Percentiles rank a stretch among this genome's conserved stretches.
Evolutionary conservation across 2,888 invertebrate species (phyloP).

Genomic region (Ectobius pallidus): DNA sequence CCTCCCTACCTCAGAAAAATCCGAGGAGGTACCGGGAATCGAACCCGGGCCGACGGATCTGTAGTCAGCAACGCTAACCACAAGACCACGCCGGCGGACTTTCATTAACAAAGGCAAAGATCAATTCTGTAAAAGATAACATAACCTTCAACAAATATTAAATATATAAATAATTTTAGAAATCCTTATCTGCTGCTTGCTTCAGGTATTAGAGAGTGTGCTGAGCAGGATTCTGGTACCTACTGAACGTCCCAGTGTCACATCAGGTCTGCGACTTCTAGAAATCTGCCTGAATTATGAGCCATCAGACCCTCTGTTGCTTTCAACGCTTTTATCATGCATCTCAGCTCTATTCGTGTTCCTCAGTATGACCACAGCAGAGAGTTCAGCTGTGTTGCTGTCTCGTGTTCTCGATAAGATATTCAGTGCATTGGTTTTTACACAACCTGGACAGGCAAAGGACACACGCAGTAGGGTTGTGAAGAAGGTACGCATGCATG

Average conservation of each 20-base stretch:
- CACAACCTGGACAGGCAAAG: conserved; percentile 68
- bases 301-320: conserved; percentile 78
- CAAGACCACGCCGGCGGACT: no score
- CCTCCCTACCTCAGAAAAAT: no score
- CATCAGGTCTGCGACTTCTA: conserved; percentile 76
- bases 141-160: no score
- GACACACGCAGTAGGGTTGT: conserved; percentile 73
- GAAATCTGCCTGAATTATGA: conserved; percentile 78
- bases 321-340: conserved; percentile 86
- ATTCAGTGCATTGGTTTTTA: conserved; percentile 81
- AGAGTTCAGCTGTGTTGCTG: conserved; percentile 58
- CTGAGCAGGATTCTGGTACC: conserved; percentile 73
- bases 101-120: no score
- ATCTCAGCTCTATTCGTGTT: conserved; percentile 92
- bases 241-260: conserved; percentile 74
- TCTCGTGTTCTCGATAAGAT: conserved; percentile 88
- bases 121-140: no score
- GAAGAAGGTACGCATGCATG: conserved; percentile 86
- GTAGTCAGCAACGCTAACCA: no score
- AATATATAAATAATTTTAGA: no score
- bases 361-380: conserved; percentile 80
- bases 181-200: neutral
- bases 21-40: no score
- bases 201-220: conserved; percentile 78
- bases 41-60: no score